Percentiles rank a stretch among this genome's conserved stretches.
phyloP scores from a whole-genome alignment of 2,888 invertebrate genomes.

The Dynastes maya region DNA sequence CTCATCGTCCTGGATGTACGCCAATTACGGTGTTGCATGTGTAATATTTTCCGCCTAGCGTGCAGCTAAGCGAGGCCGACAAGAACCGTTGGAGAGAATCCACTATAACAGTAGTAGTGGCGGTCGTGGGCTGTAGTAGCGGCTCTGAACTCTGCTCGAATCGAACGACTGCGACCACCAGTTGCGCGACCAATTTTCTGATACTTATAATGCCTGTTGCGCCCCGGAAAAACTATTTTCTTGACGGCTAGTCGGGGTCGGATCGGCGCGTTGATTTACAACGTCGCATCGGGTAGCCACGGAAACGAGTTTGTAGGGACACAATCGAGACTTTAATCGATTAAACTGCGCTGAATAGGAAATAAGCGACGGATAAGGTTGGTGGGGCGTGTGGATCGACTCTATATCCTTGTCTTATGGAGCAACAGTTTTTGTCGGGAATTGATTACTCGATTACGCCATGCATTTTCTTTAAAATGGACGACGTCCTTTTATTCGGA shows the following conservation, averaged over 20 bases:
- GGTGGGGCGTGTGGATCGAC: not conserved
- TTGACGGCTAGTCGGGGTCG: slow-evolving; percentile 17
- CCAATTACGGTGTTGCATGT: slow-evolving; percentile 70
- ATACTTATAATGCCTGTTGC: slow-evolving; percentile 44
- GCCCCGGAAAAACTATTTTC: slow-evolving; percentile 43
- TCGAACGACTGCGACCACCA: slow-evolving; percentile 51
- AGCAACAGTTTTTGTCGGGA: not conserved
- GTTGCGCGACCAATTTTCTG: slow-evolving; percentile 48
- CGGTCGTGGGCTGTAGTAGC: not conserved
- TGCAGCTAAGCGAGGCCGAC: slow-evolving; percentile 35
- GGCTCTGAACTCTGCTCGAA: not conserved
- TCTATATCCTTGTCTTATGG: no score
- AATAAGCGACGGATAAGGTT: slow-evolving; percentile 10
- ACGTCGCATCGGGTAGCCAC: not conserved
- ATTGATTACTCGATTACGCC: slow-evolving; percentile 14
- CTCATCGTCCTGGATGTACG: slow-evolving; percentile 62
- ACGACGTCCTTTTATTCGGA: no score
- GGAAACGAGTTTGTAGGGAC: not conserved
- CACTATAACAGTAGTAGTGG: not conserved
- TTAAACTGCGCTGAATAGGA: slow-evolving; percentile 29
- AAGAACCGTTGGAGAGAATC: not conserved
- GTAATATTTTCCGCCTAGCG: slow-evolving; percentile 65
- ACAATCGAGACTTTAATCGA: slow-evolving; percentile 45
- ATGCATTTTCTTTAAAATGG: not conserved
- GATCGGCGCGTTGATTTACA: slow-evolving; percentile 37